These are phyloP conservation scores for Callaeas wilsoni DNA, from an alignment of 2,113 vertebrate species.

Conservation along the genomic window DNA sequence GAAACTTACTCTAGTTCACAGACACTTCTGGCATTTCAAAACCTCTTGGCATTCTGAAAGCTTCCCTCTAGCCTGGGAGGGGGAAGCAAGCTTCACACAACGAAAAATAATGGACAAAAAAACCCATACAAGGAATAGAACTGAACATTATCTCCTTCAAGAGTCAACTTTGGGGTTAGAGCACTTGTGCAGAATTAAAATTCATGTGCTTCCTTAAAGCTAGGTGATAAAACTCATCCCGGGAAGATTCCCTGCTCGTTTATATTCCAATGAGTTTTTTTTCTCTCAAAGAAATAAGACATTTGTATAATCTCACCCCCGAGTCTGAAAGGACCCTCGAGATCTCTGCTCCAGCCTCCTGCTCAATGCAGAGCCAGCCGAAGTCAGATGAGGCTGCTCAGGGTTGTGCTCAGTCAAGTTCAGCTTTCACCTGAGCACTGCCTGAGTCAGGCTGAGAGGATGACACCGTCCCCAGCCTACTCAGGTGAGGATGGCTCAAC, in stretches of 20 bases:
- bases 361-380: not conserved
- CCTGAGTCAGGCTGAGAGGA: not conserved
- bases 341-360: not conserved
- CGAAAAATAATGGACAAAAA: not conserved
- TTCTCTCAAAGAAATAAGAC: not conserved
- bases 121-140: not conserved
- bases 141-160: not conserved
- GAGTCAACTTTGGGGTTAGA: not conserved
- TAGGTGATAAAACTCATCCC: not conserved
- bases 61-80: not conserved
- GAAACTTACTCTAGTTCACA: not conserved
- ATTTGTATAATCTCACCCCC: not conserved
- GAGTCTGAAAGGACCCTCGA: not conserved
- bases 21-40: not conserved
- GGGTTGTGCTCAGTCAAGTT: not conserved
- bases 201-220: not conserved
- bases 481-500: not conserved
- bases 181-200: not conserved
- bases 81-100: not conserved
- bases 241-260: not conserved
- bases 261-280: not conserved
- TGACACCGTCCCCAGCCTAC: not conserved
- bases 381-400: not conserved
- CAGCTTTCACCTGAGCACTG: not conserved
- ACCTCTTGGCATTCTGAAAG: not conserved